Conservation (phyloP, 2,113 vertebrate species). For the Pungitius pungitius region DNA sequence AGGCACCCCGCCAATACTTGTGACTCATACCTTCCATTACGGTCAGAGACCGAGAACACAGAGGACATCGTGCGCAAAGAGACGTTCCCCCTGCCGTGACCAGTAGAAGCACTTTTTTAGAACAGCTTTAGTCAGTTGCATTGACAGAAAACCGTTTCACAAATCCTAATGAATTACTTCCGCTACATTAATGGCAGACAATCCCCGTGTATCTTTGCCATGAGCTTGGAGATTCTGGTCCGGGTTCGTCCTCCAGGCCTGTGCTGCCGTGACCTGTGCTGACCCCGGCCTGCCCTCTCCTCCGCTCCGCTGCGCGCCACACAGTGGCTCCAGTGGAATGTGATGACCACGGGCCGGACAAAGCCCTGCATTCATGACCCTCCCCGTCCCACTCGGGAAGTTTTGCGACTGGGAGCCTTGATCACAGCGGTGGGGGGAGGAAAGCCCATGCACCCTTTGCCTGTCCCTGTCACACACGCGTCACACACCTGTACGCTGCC, state of each 20-base stretch:
- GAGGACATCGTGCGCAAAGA: constrained; percentile 22
- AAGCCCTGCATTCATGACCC: constrained; percentile 80
- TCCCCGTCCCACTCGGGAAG: constrained; percentile 71
- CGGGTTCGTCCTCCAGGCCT: constrained; percentile 31
- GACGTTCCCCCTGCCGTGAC: constrained; percentile 2
- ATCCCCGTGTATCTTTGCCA: constrained; percentile 1
- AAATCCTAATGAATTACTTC: background rate
- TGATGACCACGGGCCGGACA: constrained; percentile 81
- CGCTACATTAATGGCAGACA: background rate
- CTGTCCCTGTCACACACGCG: constrained; percentile 55
- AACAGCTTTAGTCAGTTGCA: background rate
- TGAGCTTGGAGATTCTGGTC: constrained; percentile 6
- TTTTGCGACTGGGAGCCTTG: constrained; percentile 64
- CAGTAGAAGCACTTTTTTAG: constrained; percentile 24
- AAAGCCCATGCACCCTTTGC: constrained; percentile 55
- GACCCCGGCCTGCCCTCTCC: constrained; percentile 61
- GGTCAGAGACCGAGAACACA: constrained; percentile 41
- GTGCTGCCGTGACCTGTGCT: constrained; percentile 45
- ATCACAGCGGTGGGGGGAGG: constrained; percentile 41
- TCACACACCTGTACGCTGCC: constrained; percentile 30
- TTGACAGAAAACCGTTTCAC: background rate
- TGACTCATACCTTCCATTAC: constrained; percentile 66
- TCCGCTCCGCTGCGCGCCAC: constrained; percentile 74
- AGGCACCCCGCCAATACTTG: constrained; percentile 9
- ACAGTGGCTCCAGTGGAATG: constrained; percentile 82